Evolutionary conservation across 2,888 invertebrate genomes (phyloP).

Genomic region (Drosophila demipolita): DNA sequence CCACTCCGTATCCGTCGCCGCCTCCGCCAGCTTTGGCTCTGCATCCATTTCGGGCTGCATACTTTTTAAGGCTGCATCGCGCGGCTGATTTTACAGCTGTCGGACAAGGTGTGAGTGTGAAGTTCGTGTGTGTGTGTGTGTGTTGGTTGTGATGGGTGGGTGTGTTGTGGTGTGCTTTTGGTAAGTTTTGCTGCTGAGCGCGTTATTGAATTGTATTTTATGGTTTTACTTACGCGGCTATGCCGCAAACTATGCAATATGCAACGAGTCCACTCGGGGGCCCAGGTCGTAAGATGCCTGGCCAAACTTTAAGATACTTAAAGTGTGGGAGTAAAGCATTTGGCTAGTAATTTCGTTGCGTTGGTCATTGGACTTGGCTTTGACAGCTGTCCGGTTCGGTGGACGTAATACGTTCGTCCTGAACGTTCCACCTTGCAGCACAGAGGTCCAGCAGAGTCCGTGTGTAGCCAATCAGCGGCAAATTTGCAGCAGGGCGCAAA

Average conservation of each 20-base stretch:
- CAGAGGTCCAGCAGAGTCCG: conserved; percentile 25
- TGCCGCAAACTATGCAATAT: conserved; percentile 66
- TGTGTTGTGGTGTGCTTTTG: background rate
- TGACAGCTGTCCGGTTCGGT: conserved; percentile 64
- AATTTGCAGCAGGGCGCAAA: conserved; percentile 79
- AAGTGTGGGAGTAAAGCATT: conserved; percentile 38
- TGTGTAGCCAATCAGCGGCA: conserved; percentile 77
- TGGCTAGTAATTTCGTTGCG: conserved; percentile 33
- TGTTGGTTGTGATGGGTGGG: background rate
- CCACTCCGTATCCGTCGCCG: conserved; percentile 7
- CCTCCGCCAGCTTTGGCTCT: conserved; percentile 9
- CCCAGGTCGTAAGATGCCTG: background rate
- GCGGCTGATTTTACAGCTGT: conserved; percentile 76
- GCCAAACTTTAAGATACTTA: conserved; percentile 61
- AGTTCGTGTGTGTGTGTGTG: conserved; percentile 16
- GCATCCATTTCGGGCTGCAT: conserved; percentile 22
- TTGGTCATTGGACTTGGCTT: conserved; percentile 55
- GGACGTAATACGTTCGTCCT: conserved; percentile 27
- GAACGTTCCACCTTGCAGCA: conserved; percentile 7
- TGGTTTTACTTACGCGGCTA: conserved; percentile 65
- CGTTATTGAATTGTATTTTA: conserved; percentile 81
- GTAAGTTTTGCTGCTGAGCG: conserved; percentile 45
- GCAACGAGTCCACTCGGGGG: conserved; percentile 24
- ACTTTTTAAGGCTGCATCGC: conserved; percentile 69
- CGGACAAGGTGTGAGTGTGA: conserved; percentile 61